Conservation (phyloP, 2,113 vertebrate species). For the Barnardius zonarius region DNA sequence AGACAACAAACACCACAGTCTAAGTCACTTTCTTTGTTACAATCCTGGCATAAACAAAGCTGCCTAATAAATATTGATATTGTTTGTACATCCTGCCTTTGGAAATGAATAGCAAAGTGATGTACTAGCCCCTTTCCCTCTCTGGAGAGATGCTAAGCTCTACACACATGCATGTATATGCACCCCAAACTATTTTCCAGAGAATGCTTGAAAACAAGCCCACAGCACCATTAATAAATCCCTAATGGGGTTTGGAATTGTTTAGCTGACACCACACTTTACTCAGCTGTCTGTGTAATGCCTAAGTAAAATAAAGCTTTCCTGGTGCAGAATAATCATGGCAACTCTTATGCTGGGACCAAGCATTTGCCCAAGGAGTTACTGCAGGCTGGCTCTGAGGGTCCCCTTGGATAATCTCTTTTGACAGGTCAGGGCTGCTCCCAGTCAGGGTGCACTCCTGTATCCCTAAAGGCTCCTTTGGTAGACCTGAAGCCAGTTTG, state of each 20-base stretch:
- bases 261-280: not conserved
- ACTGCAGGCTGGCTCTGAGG: not conserved
- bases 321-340: not conserved
- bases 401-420: not conserved
- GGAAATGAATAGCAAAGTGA: not conserved
- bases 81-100: constrained; percentile 49
- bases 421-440: not conserved
- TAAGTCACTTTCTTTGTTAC: constrained; percentile 55
- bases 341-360: not conserved
- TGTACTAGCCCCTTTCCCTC: not conserved
- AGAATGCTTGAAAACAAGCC: not conserved
- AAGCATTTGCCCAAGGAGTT: not conserved
- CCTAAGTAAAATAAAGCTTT: not conserved
- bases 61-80: constrained; percentile 62
- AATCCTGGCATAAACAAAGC: constrained; percentile 47
- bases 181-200: not conserved
- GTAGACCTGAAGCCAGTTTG: not conserved
- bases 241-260: not conserved
- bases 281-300: not conserved
- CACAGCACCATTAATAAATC: not conserved
- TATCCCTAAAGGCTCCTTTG: not conserved
- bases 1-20: constrained; percentile 34
- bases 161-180: not conserved
- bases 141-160: not conserved
- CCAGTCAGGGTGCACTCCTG: not conserved